Conservation (phyloP, 1,140 invertebrate genomes). For the Nasonia vitripennis region DNA sequence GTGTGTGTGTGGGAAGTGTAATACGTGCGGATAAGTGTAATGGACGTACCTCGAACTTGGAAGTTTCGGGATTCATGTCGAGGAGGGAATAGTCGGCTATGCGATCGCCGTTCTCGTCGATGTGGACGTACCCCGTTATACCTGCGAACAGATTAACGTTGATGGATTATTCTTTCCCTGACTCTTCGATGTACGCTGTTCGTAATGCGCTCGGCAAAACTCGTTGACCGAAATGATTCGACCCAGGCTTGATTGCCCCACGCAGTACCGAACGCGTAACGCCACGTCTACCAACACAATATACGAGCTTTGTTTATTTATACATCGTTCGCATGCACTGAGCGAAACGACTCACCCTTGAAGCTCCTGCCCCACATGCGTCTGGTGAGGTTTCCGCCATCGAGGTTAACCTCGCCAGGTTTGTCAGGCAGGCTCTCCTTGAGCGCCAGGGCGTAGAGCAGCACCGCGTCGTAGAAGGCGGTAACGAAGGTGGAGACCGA, state of each 20-base stretch:
- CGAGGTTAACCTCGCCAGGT: constrained; percentile 77
- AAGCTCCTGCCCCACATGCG: constrained; percentile 95
- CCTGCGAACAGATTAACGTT: constrained; percentile 75
- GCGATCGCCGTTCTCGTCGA: constrained; percentile 92
- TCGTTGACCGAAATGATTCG: too few relatives aligned
- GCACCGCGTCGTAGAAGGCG: constrained; percentile 95
- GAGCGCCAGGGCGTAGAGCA: constrained; percentile 93
- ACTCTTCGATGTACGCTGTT: too few relatives aligned
- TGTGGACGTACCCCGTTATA: constrained; percentile 93
- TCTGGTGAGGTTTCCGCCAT: constrained; percentile 80
- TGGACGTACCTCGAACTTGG: constrained; percentile 84
- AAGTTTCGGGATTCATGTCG: constrained; percentile 90
- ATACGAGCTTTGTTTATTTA: too few relatives aligned
- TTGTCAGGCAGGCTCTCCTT: constrained; percentile 88
- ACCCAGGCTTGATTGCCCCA: too few relatives aligned
- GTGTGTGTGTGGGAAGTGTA: too few relatives aligned
- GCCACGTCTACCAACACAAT: too few relatives aligned
- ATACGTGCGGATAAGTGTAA: neutral
- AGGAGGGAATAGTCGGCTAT: constrained; percentile 93
- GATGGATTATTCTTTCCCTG: neutral
- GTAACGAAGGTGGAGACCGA: constrained; percentile 91
- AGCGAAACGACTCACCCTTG: constrained; percentile 77
- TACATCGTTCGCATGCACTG: neutral
- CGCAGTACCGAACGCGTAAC: too few relatives aligned
- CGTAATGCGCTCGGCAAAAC: too few relatives aligned